These are phyloP conservation scores for Luperina testacea DNA, from an alignment of 2,888 invertebrate genomes.

Conservation along the genomic window DNA sequence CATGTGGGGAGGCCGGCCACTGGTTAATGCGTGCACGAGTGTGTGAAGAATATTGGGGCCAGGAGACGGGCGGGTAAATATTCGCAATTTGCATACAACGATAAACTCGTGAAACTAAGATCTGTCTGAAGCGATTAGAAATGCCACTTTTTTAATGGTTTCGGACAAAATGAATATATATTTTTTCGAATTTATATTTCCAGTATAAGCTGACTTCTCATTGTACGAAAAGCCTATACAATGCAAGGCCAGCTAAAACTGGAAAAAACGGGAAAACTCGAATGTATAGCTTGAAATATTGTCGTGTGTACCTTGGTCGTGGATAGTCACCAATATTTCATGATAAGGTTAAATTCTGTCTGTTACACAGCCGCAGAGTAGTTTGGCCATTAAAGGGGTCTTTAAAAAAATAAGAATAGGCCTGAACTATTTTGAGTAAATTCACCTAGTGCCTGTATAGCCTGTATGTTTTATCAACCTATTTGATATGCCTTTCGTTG, in stretches of 20 bases:
- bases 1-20: constrained; percentile 71
- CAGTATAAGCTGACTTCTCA: background rate
- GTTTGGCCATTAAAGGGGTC: background rate
- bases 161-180: background rate
- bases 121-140: background rate
- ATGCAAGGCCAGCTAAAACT: background rate
- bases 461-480: background rate
- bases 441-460: background rate
- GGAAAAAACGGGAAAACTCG: no score
- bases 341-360: background rate
- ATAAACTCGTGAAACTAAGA: background rate
- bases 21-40: constrained; percentile 29
- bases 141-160: background rate
- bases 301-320: background rate
- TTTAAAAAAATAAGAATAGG: background rate
- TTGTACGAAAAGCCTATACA: background rate
- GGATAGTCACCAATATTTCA: background rate
- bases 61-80: background rate
- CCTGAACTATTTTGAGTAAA: background rate
- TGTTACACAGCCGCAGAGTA: background rate
- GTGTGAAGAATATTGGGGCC: constrained; percentile 40
- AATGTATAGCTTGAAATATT: no score
- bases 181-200: background rate
- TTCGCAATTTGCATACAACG: background rate
- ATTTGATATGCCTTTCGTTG: background rate